phyloP scores from a whole-genome alignment of 2,113 vertebrate species.

The Anoplopoma fimbria region DNA sequence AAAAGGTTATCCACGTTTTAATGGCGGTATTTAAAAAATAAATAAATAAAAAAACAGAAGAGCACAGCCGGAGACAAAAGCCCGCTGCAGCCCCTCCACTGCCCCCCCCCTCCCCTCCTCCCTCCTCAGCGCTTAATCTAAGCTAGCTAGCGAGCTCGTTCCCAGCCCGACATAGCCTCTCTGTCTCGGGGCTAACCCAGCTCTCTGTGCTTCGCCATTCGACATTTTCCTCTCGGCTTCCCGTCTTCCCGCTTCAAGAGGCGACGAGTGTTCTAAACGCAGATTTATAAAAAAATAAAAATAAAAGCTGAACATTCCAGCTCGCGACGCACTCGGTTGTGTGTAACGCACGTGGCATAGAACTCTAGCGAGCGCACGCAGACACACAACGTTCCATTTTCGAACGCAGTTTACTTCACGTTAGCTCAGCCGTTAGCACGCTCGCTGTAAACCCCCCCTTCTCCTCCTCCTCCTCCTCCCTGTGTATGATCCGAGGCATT shows the following conservation, averaged over 20 bases:
- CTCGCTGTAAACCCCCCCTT: too few species aligned
- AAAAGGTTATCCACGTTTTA: conserved; percentile 22
- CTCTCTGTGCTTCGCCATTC: conserved; percentile 59
- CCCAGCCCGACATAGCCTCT: conserved; percentile 39
- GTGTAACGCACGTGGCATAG: conserved; percentile 74
- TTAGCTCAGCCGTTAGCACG: conserved; percentile 75
- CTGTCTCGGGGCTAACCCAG: conserved; percentile 50
- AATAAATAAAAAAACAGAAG: too few species aligned
- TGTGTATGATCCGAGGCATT: conserved; percentile 11
- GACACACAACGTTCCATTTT: conserved; percentile 74
- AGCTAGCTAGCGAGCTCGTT: conserved; percentile 65
- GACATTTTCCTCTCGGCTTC: conserved; percentile 66
- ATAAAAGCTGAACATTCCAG: background rate
- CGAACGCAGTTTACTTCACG: conserved; percentile 77
- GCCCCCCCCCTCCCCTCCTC: conserved; percentile 66
- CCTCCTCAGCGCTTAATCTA: conserved; percentile 70
- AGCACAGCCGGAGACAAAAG: conserved; percentile 79
- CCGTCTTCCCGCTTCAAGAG: conserved; percentile 25
- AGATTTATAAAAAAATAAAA: too few species aligned
- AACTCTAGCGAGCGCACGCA: conserved; percentile 66
- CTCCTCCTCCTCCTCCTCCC: too few species aligned
- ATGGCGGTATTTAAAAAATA: conserved; percentile 37
- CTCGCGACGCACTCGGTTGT: conserved; percentile 19
- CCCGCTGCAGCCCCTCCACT: conserved; percentile 76
- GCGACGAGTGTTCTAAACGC: background rate